Evolutionary conservation across 2,888 invertebrate genomes (phyloP), one percentile per base, ranked within the genome.

Genomic region (Nezara viridula): DNA sequence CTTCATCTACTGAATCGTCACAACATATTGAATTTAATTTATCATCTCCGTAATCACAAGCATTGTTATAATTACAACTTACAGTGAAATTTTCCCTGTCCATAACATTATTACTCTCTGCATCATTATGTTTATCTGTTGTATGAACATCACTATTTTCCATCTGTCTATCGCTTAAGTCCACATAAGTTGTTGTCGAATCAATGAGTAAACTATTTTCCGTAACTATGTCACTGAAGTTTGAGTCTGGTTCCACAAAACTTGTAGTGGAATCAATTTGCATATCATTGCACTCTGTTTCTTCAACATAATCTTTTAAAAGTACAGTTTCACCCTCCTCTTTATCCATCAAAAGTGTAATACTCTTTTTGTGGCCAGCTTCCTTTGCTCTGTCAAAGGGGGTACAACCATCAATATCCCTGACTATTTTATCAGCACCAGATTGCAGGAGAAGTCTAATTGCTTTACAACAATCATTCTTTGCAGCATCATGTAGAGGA

Each of bases 381-480:
- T 90, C 91, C 37, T 92, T 90, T 6, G 92, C 96, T 92, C 97
- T 95, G 92, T 98, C 97, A 40, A 98, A 94, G 32, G 95, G 95
- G 47, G 96, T 97, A 92, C 96, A 96, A 0, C 97, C 97, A 93
- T 98, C 98, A 88, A 94, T 94, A 93, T 98, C 98, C 92, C 94
- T 94, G 47, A 95, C 92, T 90, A 94, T 92, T 9, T 95, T 92
- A 92, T 95, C 93, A 19, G 97, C 97, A 90, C 95, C 95, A 89
- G 93, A 93, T 37, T 94, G 92, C 49, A 96, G 92, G 87, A 98
- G 93, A 86, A 96, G n/a, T 14, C 81, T 44, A 16, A 81, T 47
- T 12, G 81, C 4, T 47, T 47, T 24, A 37, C 6, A 73, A 37
- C 32, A 73, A 19, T 6, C 66, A 73, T 73, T 73, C 44, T 47